phyloP scores from a whole-genome alignment of 2,888 invertebrate genomes.

The Archips xylosteana region DNA sequence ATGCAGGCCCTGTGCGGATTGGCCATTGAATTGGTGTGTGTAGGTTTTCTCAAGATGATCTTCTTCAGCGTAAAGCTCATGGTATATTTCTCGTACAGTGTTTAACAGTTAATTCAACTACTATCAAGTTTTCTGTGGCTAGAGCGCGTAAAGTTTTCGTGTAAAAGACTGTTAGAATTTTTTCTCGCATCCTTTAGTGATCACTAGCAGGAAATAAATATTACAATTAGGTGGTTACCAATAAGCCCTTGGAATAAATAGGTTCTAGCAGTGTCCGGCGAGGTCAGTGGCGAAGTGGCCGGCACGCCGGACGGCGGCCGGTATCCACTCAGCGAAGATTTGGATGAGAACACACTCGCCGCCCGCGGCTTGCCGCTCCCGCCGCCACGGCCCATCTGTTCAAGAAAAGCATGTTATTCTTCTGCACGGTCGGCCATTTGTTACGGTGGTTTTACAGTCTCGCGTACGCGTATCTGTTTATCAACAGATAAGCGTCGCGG shows the following conservation, averaged over 20 bases:
- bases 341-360: slow-evolving; percentile 96
- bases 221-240: slow-evolving; percentile 67
- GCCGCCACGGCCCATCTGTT: slow-evolving; percentile 83
- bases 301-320: slow-evolving; percentile 95
- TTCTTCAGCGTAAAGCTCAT: too few relatives aligned
- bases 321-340: slow-evolving; percentile 94
- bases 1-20: too few relatives aligned
- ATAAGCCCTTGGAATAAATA: slow-evolving; percentile 96
- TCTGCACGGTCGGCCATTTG: neutral
- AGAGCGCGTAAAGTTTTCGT: too few relatives aligned
- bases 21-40: too few relatives aligned
- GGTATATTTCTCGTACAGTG: too few relatives aligned
- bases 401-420: slow-evolving; percentile 3
- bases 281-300: slow-evolving; percentile 94
- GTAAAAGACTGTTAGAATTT: too few relatives aligned
- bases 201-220: neutral
- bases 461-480: too few relatives aligned
- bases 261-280: slow-evolving; percentile 94
- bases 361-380: slow-evolving; percentile 89
- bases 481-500: too few relatives aligned
- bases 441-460: neutral
- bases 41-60: too few relatives aligned
- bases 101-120: too few relatives aligned
- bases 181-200: too few relatives aligned
- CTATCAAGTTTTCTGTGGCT: too few relatives aligned